phyloP scores from a whole-genome alignment of 30 jellyfish, hydroid and myxozoan genomes.

The Sanderia malayensis region DNA sequence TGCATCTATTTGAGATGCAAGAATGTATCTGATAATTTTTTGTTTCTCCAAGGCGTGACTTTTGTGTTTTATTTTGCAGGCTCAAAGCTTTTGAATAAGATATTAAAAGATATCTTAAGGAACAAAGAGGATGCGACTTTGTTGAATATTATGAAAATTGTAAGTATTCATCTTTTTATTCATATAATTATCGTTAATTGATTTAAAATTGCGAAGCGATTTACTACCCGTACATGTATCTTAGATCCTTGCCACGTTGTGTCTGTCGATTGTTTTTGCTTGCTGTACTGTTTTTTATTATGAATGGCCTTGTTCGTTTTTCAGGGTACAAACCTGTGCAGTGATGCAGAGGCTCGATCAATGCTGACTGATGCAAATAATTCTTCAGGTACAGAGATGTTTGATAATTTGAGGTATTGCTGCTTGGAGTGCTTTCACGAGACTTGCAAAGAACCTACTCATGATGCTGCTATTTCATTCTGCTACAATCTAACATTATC shows the following conservation, averaged over 20 bases:
- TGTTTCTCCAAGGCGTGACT: no score
- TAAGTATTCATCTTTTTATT: neutral
- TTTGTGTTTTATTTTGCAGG: no score
- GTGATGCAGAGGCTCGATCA: slow-evolving; percentile 21
- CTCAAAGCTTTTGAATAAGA: no score
- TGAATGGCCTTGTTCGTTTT: neutral
- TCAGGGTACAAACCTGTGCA: slow-evolving; percentile 41
- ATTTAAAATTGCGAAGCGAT: neutral
- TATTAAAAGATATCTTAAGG: no score
- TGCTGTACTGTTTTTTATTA: neutral
- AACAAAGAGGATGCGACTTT: neutral
- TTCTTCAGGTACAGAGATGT: neutral
- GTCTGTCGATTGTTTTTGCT: no score
- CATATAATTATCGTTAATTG: no score
- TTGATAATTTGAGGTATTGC: neutral
- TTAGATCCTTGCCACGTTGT: no score
- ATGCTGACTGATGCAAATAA: neutral
- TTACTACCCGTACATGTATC: no score
- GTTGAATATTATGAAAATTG: neutral
- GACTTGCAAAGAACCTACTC: neutral
- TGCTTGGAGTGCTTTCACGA: slow-evolving; percentile 27
- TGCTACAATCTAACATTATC: slow-evolving; percentile 25
- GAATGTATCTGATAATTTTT: no score
- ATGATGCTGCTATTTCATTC: slow-evolving; percentile 10
- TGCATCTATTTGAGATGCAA: no score